Percentiles rank a stretch among this genome's conserved stretches.
Evolutionary conservation across 2,113 vertebrate genomes (phyloP).

Genomic region (mouse (Mus musculus)): GRCm39 chr10:108870001-108870500

Average conservation of each 20-base stretch:
- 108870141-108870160: background rate
- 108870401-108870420: background rate
- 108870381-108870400: background rate
- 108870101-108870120: background rate
- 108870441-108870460: background rate
- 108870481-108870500: background rate
- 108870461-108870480: background rate
- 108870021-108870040: background rate
- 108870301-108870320: background rate
- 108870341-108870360: background rate
- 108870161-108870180: background rate
- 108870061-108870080: background rate
- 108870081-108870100: slow-evolving; percentile 1
- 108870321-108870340: background rate
- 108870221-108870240: background rate
- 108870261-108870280: background rate
- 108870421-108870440: background rate
- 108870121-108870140: background rate
- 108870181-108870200: background rate
- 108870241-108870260: background rate
- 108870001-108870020: background rate
- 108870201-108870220: background rate
- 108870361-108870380: background rate
- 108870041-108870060: background rate
- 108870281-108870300: background rate